These are phyloP conservation scores for Heterotilapia buettikoferi DNA, from an alignment of 2,113 vertebrate species.

Conservation along the genomic window DNA sequence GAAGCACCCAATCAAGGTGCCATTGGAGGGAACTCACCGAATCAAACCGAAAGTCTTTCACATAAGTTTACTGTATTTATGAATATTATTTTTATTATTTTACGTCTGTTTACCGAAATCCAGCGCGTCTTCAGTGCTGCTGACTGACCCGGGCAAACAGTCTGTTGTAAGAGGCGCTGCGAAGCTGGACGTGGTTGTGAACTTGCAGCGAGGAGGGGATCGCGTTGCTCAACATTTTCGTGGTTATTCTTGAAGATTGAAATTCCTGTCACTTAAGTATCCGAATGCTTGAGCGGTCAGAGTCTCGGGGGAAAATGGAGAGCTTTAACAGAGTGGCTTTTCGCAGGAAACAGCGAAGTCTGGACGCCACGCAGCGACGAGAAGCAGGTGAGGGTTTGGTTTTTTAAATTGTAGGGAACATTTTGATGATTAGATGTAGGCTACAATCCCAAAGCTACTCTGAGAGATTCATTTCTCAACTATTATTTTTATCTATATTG, in stretches of 20 bases:
- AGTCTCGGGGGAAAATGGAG: conserved; percentile 12
- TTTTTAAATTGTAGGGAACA: background rate
- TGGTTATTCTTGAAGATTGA: background rate
- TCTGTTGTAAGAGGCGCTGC: background rate
- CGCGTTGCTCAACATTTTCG: background rate
- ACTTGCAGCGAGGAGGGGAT: background rate
- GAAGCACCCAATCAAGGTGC: background rate
- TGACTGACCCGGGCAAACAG: background rate
- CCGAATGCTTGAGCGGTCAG: conserved; percentile 35
- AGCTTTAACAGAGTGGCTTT: conserved; percentile 62
- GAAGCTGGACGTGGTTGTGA: background rate
- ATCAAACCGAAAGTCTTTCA: background rate
- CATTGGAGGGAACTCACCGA: background rate
- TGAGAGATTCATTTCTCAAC: background rate
- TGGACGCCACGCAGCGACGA: background rate
- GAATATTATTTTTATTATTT: background rate
- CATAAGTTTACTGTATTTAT: background rate
- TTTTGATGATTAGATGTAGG: background rate
- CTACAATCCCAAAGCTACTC: rapidly evolving
- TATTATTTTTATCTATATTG: background rate
- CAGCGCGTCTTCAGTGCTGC: rapidly evolving
- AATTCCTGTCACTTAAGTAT: background rate
- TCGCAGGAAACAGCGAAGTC: conserved; percentile 34
- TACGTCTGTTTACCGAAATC: background rate
- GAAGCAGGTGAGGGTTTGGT: conserved; percentile 26